Base-by-base conservation (phyloP, 2,113 vertebrate genomes). In the Chionomys nivalis region DNA sequence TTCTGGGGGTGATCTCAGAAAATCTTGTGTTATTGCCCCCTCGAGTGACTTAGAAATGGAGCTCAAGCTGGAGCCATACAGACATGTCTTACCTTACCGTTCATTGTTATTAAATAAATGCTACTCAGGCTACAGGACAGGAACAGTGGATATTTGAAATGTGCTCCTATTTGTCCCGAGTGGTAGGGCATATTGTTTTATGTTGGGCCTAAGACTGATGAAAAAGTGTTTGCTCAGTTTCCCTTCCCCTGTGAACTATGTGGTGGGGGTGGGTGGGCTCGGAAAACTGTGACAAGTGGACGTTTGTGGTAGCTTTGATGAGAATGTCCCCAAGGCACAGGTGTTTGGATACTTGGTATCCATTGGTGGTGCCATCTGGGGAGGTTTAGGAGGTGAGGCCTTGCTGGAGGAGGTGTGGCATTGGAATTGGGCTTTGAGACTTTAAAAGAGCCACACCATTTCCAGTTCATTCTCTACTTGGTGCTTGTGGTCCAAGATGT, bases 131-230 rank as follows among this genome's bases (percentile, higher is more conserved):
- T 33, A 24, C 1, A 1, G 13, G 3, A 1, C 52, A 65, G 89
- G 21, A 65, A 28, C 49, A 1, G 28, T 1, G 13, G 77, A 5
- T 0, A 0, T 55, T 33, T 55, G 1, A 5, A 47, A 61, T 39
- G 49, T 21, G 1, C 10, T 3, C 16, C 1, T 4, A 0, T n/a
- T 26, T 42, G 33, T 52, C 42, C 16, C 1, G 13, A 33, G 39
- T 21, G 31, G 47, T 4, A 12, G n/a, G n/a, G 7, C 3, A 1
- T 11, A 5, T 4, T 9, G 10, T 39, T 39, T 49, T 17, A n/a
- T 7, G 23, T 31, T 4, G 61, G 72, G 21, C 49, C 44, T 14
- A 66, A 76, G 73, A 8, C 3, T 6, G 9, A n/a, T 17, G 88
- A 26, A 42, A 13, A 88, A 1, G 26, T 24, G 5, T 17, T 0